Conservation (phyloP, 2,888 invertebrate species). For the Sarcophaga subvicina region DNA sequence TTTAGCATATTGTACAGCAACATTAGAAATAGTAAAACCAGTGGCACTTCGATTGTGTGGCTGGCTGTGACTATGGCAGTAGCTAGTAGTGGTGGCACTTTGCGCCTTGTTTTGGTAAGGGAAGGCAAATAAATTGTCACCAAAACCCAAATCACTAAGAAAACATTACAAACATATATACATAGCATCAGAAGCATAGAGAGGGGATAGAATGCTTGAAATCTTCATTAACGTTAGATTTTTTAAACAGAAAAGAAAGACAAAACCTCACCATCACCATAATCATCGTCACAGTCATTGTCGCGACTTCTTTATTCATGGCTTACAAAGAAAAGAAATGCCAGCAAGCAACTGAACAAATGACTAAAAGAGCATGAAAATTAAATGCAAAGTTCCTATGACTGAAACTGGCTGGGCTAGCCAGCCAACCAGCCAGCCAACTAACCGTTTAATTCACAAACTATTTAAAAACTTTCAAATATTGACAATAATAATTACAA, state of each 20-base stretch:
- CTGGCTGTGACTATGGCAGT: background rate
- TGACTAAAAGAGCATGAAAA: background rate
- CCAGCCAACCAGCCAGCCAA: too few relatives aligned
- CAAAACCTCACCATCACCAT: background rate
- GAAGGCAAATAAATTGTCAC: conserved; percentile 62
- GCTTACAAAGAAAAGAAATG: conserved; percentile 11
- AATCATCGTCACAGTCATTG: too few relatives aligned
- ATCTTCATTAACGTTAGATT: conserved; percentile 46
- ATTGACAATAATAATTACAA: conserved; percentile 48
- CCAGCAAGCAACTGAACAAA: background rate
- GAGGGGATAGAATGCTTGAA: conserved; percentile 34
- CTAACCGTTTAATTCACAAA: background rate
- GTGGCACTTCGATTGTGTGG: conserved; percentile 31
- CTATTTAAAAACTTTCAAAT: conserved; percentile 39
- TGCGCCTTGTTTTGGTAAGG: conserved; percentile 32
- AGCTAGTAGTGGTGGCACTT: conserved; percentile 30
- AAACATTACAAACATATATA: conserved; percentile 16
- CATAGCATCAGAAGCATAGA: background rate
- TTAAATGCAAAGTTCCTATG: background rate
- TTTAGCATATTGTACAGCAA: conserved; percentile 47
- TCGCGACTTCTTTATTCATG: conserved; percentile 12
- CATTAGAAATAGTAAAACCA: conserved; percentile 49
- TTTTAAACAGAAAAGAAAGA: background rate
- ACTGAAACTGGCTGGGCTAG: background rate
- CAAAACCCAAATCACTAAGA: conserved; percentile 54